These are phyloP conservation scores for Caenorhabditis elegans DNA, from an alignment of 1,140 invertebrate species.

Conservation along the genomic window WBcel235 BX284606.5:11411501-11412000, in stretches of 20 bases:
- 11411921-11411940: neutral
- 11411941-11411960: conserved; percentile 37
- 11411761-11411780: neutral
- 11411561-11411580: conserved; percentile 17
- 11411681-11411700: neutral
- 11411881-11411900: neutral
- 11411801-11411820: neutral
- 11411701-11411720: neutral
- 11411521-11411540: neutral
- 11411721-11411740: neutral
- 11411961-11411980: conserved; percentile 75
- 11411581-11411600: conserved; percentile 25
- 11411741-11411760: neutral
- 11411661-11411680: neutral
- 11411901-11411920: neutral
- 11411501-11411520: neutral
- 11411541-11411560: neutral
- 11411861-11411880: neutral
- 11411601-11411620: conserved; percentile 50
- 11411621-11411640: conserved; percentile 70
- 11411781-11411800: neutral
- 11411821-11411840: neutral
- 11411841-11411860: neutral
- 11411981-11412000: conserved; percentile 82
- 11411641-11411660: neutral